Evolutionary conservation across 2,888 invertebrate species (phyloP).

Genomic region (Watsonalla cultraria): DNA sequence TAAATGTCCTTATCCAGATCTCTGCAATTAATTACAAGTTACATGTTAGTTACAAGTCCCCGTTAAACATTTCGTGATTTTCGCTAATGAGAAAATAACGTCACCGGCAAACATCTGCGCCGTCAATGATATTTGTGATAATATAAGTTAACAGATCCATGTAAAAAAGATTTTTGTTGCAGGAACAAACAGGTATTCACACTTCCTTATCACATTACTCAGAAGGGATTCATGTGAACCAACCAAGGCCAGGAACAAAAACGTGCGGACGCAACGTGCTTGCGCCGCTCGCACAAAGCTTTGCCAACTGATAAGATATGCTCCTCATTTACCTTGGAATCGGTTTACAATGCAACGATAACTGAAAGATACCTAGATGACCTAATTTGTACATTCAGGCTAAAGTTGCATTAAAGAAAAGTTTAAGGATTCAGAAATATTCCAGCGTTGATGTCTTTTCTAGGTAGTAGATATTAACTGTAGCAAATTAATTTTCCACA

Average conservation of each 20-base stretch:
- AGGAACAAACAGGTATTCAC: constrained; percentile 39
- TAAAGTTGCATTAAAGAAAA: no score
- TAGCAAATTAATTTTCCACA: no score
- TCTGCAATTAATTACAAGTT: no score
- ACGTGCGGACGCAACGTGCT: constrained; percentile 49
- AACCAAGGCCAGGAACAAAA: constrained; percentile 26
- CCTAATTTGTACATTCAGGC: no score
- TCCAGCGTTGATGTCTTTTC: not conserved
- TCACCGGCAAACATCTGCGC: constrained; percentile 5
- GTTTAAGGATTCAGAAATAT: not conserved
- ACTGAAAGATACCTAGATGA: no score
- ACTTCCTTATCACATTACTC: constrained; percentile 56
- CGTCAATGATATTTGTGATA: not conserved
- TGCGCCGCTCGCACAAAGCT: constrained; percentile 36
- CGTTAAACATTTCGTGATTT: not conserved
- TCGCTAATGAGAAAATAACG: not conserved
- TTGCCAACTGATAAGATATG: constrained; percentile 41
- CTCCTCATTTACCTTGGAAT: constrained; percentile 1
- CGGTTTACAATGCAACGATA: not conserved
- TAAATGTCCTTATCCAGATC: no score
- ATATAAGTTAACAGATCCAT: not conserved
- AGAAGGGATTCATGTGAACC: constrained; percentile 45
- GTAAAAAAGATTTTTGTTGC: constrained; percentile 7
- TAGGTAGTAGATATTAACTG: not conserved
- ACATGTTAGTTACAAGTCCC: no score